A percentile compares a stretch with the other conserved stretches of the same genome.
phyloP scores from a whole-genome alignment of 2,888 invertebrate genomes.

The Aphidius colemani region DNA sequence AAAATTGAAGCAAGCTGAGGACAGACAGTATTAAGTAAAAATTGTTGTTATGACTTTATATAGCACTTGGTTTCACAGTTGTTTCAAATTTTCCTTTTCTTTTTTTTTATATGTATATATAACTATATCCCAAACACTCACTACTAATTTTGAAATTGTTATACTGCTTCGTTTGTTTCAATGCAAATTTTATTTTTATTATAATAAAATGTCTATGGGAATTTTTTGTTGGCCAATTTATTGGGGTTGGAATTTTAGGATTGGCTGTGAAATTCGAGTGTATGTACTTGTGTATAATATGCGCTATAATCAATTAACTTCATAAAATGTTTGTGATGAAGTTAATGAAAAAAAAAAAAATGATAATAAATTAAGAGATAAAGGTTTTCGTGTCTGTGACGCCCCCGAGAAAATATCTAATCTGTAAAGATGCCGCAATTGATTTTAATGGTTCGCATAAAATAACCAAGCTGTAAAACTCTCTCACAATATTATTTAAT shows the following conservation, averaged over 20 bases:
- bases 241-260: constrained; percentile 45
- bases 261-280: constrained; percentile 38
- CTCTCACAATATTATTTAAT: constrained; percentile 21
- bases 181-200: constrained; percentile 26
- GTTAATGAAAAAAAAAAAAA: constrained; percentile 1
- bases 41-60: constrained; percentile 49
- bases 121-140: neutral
- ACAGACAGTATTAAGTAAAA: constrained; percentile 7
- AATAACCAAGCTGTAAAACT: constrained; percentile 39
- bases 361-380: neutral
- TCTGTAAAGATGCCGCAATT: constrained; percentile 47
- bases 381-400: constrained; percentile 12
- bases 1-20: constrained; percentile 16
- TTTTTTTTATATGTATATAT: constrained; percentile 28
- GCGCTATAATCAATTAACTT: neutral
- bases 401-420: constrained; percentile 36
- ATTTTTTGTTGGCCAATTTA: constrained; percentile 50
- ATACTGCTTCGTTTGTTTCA: constrained; percentile 13
- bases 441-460: constrained; percentile 46
- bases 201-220: constrained; percentile 26
- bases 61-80: constrained; percentile 41
- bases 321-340: neutral
- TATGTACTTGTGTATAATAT: neutral
- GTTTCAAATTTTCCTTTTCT: constrained; percentile 24
- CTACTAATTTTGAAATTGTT: constrained; percentile 11